Conservation (phyloP, 2,888 invertebrate genomes). For the Drosophila mimica region DNA sequence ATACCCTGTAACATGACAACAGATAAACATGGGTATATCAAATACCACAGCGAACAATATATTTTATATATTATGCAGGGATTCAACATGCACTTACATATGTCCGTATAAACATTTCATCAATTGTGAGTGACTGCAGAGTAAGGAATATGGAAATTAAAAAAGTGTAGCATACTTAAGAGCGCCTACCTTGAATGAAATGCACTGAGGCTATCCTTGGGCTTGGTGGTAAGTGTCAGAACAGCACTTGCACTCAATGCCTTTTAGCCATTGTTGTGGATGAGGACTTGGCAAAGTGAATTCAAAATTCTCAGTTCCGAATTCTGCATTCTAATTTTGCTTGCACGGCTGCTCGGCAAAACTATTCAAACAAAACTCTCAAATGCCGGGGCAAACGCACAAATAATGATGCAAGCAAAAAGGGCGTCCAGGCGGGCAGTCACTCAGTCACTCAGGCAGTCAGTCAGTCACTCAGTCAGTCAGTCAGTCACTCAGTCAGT, state of each 20-base stretch:
- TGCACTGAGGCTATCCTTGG: conserved; percentile 51
- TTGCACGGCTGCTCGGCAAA: conserved; percentile 32
- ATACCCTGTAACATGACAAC: neutral
- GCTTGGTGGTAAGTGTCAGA: conserved; percentile 59
- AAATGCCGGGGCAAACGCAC: conserved; percentile 39
- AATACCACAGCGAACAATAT: neutral
- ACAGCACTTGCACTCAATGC: conserved; percentile 68
- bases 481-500: neutral
- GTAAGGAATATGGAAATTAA: neutral
- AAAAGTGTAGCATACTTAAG: conserved; percentile 32
- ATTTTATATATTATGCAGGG: neutral
- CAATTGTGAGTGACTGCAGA: neutral
- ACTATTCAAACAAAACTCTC: conserved; percentile 61
- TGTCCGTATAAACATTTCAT: neutral
- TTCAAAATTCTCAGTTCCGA: conserved; percentile 22
- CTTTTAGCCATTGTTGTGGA: conserved; percentile 54
- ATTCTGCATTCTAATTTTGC: conserved; percentile 34
- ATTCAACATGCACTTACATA: neutral
- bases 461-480: neutral
- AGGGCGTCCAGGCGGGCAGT: neutral
- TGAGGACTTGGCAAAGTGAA: conserved; percentile 24
- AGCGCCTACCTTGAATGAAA: conserved; percentile 2
- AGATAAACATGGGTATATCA: neutral
- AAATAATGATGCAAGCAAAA: conserved; percentile 57
- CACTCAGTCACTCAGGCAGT: neutral